Evolutionary conservation across 2,888 invertebrate species (phyloP).

Genomic region (Willowsia nigromaculata): DNA sequence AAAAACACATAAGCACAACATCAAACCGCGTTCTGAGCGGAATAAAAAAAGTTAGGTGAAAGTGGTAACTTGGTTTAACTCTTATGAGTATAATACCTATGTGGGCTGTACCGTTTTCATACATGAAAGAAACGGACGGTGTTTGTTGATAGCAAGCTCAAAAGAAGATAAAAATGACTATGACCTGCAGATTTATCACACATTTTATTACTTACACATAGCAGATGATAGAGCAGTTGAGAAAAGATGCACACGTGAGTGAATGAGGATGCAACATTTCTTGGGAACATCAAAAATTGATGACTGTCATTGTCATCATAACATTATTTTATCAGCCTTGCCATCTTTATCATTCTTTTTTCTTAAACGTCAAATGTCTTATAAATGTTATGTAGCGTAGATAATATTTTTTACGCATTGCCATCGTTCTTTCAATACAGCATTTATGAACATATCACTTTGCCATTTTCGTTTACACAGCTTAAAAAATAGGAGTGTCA

Average conservation of each 20-base stretch:
- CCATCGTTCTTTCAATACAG: constrained; percentile 34
- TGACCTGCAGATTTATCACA: neutral
- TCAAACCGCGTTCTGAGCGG: neutral
- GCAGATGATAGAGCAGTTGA: neutral
- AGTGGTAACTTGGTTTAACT: neutral
- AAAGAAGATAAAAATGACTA: neutral
- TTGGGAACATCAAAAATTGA: neutral
- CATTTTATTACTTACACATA: neutral
- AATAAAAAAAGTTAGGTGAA: neutral
- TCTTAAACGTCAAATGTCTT: constrained; percentile 36
- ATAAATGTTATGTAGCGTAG: neutral
- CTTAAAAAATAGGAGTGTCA: constrained; percentile 26
- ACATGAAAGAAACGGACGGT: neutral
- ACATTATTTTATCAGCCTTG: neutral
- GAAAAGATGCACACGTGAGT: neutral
- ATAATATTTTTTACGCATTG: neutral
- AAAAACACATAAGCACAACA: neutral
- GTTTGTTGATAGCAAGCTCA: neutral
- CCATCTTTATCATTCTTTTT: neutral
- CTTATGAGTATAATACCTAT: too few species aligned
- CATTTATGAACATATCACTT: constrained; percentile 41
- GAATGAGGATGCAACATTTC: neutral
- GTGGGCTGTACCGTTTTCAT: neutral
- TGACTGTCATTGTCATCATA: constrained; percentile 40
- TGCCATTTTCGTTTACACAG: neutral